Percentiles rank a stretch among this genome's conserved stretches.
phyloP scores from a whole-genome alignment of 2,888 invertebrate species.

The Neoascia interrupta region DNA sequence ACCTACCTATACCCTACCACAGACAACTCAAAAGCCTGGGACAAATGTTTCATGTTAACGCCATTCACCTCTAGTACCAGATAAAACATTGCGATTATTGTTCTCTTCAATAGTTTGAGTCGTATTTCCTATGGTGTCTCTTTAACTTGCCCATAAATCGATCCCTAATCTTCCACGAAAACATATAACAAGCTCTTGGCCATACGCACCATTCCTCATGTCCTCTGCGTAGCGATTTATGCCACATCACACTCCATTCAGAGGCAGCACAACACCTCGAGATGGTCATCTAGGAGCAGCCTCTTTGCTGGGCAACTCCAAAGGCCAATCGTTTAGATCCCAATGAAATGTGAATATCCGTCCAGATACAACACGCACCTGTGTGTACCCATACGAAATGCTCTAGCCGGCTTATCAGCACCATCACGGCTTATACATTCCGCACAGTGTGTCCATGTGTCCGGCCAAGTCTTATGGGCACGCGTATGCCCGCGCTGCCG shows the following conservation, averaged over 20 bases:
- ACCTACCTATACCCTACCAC: slow-evolving; percentile 23
- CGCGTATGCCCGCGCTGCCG: slow-evolving; percentile 43
- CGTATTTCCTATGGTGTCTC: slow-evolving; percentile 33
- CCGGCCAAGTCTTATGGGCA: slow-evolving; percentile 59
- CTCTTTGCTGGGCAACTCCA: slow-evolving; percentile 5
- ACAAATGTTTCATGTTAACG: slow-evolving; percentile 57
- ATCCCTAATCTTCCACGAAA: slow-evolving; percentile 56
- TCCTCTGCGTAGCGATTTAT: slow-evolving; percentile 60
- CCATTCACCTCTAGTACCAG: slow-evolving; percentile 58
- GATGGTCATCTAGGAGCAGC: slow-evolving; percentile 56
- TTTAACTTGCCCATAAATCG: slow-evolving; percentile 57
- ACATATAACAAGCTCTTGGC: slow-evolving; percentile 46
- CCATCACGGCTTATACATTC: slow-evolving; percentile 53
- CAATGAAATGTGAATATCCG: slow-evolving; percentile 65
- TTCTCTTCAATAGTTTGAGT: slow-evolving; percentile 30
- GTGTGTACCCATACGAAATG: slow-evolving; percentile 36
- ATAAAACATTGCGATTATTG: slow-evolving; percentile 65
- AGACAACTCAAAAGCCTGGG: slow-evolving; percentile 37
- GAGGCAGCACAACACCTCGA: slow-evolving; percentile 60
- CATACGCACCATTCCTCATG: slow-evolving; percentile 55
- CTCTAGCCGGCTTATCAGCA: slow-evolving; percentile 54
- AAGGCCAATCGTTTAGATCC: slow-evolving; percentile 66
- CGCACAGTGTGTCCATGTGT: slow-evolving; percentile 22
- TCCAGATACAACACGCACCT: slow-evolving; percentile 61
- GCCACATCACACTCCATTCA: slow-evolving; percentile 68